Conservation (phyloP, 2,888 invertebrate genomes). For the Mayetiola destructor region DNA sequence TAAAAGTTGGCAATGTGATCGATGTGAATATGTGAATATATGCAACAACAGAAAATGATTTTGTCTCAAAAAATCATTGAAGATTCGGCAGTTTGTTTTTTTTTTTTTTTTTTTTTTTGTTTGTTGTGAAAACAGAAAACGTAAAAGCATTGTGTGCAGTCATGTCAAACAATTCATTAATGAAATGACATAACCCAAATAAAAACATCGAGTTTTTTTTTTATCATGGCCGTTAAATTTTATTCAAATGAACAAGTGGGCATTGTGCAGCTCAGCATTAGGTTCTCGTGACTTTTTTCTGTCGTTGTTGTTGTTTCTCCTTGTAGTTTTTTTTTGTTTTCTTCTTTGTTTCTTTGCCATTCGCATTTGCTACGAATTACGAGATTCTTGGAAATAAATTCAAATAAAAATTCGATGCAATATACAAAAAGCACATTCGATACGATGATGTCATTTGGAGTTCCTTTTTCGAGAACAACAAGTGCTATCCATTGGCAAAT, state of each 20-base stretch:
- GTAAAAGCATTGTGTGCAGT: too few relatives aligned
- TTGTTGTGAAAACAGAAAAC: too few relatives aligned
- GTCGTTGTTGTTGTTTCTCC: not conserved
- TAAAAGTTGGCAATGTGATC: too few relatives aligned
- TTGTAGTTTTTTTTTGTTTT: not conserved
- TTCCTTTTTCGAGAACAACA: constrained; percentile 10
- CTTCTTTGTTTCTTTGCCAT: not conserved
- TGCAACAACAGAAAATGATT: too few relatives aligned
- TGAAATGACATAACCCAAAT: not conserved
- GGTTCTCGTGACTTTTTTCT: not conserved
- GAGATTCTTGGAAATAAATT: not conserved
- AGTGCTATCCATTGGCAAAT: too few relatives aligned
- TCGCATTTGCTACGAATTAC: not conserved
- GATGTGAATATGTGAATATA: too few relatives aligned
- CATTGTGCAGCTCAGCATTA: not conserved
- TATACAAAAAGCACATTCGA: not conserved
- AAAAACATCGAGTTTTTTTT: not conserved
- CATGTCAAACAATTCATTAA: too few relatives aligned
- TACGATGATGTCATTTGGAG: constrained; percentile 2
- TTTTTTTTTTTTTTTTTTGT: too few relatives aligned
- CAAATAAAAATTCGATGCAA: not conserved
- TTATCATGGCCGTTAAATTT: not conserved
- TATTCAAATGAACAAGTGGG: constrained; percentile 2
- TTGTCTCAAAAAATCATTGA: too few relatives aligned
- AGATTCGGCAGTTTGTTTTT: too few relatives aligned